These are phyloP conservation scores for Gymnothorax javanicus DNA, from an alignment of 2,797 vertebrate genomes.

Conservation along the genomic window DNA sequence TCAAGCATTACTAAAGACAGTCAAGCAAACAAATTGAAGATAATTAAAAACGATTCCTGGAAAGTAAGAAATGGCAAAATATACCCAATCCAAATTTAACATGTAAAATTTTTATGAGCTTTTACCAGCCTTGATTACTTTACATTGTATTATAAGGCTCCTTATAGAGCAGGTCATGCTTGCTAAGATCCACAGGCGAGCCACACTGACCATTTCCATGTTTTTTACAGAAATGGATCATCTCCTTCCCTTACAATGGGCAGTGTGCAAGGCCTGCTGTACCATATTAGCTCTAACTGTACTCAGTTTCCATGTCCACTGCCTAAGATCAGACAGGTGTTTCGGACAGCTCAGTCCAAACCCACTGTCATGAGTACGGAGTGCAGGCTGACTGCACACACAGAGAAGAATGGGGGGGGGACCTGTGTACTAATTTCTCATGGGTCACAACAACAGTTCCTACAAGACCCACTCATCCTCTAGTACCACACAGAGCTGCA, in stretches of 20 bases:
- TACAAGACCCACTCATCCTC: not conserved
- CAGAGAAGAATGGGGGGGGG: not conserved
- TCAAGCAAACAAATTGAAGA: too few species aligned
- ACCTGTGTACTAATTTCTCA: conserved; percentile 18
- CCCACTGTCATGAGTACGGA: not conserved
- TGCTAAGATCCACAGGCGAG: conserved; percentile 12
- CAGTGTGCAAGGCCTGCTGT: conserved; percentile 20
- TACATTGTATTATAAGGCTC: not conserved
- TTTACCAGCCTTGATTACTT: not conserved
- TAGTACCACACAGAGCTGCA: not conserved
- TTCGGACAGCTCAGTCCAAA: not conserved
- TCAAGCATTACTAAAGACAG: too few species aligned
- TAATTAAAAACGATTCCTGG: too few species aligned
- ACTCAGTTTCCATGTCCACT: not conserved
- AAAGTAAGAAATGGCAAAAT: too few species aligned
- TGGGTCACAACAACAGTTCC: not conserved
- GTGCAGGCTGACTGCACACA: not conserved
- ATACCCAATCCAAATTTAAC: not conserved
- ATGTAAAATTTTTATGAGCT: not conserved
- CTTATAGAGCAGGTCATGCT: not conserved
- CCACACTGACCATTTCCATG: conserved; percentile 27
- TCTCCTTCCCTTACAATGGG: conserved; percentile 35
- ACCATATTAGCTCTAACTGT: conserved; percentile 21
- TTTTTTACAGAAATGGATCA: conserved; percentile 43
- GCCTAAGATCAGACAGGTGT: not conserved